Conservation (phyloP, 2,888 invertebrate species). For the Trachelus stipa region DNA sequence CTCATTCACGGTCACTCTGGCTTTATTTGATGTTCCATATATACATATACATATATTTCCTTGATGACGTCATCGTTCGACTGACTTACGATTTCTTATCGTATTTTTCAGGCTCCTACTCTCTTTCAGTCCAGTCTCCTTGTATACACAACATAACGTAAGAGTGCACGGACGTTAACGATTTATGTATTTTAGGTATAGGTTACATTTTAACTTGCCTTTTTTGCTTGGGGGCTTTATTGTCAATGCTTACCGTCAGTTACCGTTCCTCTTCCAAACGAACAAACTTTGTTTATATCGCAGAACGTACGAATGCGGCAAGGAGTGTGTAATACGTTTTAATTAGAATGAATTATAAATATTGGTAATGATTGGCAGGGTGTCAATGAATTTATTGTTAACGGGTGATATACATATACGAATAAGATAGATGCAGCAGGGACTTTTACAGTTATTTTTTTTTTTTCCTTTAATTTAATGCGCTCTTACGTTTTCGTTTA, state of each 20-base stretch:
- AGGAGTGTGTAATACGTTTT: background rate
- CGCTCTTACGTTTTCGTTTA: background rate
- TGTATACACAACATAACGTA: conserved; percentile 35
- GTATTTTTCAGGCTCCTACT: background rate
- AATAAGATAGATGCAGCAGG: background rate
- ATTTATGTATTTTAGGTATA: background rate
- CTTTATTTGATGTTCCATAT: background rate
- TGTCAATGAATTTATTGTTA: background rate
- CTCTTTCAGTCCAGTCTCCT: background rate
- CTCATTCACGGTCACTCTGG: background rate
- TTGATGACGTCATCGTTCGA: background rate
- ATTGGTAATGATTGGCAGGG: background rate
- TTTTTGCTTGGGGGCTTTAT: background rate
- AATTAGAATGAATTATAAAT: background rate
- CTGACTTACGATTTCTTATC: background rate
- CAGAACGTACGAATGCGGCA: background rate
- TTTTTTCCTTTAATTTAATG: background rate
- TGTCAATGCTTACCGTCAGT: background rate
- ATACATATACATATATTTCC: background rate
- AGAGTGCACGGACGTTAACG: conserved; percentile 49
- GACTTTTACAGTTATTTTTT: background rate
- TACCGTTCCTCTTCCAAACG: background rate
- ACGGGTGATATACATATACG: background rate
- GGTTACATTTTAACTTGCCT: background rate
- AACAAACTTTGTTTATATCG: background rate